Evolutionary conservation across 1,140 invertebrate species (phyloP).

Genomic region (Rhopalosiphum padi): DNA sequence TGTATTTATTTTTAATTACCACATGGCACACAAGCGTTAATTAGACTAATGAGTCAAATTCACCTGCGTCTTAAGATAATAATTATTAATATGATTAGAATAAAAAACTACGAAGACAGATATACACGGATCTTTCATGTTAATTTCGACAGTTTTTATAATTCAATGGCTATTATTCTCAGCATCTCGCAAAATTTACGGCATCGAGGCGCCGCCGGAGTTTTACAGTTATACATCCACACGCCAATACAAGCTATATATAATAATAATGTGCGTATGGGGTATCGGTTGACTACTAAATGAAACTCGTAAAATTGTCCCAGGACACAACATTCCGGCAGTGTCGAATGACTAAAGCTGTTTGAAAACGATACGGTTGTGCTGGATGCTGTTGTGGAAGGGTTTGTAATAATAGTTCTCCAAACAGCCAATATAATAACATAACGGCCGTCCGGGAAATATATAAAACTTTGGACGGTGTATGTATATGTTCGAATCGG

Average conservation of each 20-base stretch:
- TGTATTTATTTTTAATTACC: no score
- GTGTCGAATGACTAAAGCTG: conserved; percentile 2
- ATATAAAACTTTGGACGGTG: not conserved
- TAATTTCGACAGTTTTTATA: not conserved
- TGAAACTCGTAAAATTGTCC: conserved; percentile 11
- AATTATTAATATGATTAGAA: not conserved
- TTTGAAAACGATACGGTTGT: conserved; percentile 12
- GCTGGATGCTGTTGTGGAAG: not conserved
- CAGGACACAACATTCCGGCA: not conserved
- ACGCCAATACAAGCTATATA: not conserved
- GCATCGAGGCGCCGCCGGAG: not conserved
- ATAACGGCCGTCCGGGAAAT: not conserved
- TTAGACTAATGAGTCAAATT: not conserved
- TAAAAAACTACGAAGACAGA: not conserved
- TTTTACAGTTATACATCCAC: not conserved
- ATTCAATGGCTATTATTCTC: conserved; percentile 25
- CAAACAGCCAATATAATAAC: not conserved
- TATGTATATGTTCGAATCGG: not conserved
- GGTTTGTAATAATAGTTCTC: not conserved
- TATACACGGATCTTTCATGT: not conserved
- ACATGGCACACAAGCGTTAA: not conserved
- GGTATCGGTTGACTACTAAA: conserved; percentile 21
- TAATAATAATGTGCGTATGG: not conserved
- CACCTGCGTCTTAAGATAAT: not conserved
- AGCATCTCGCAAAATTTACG: not conserved